Percentiles rank a stretch among this genome's conserved stretches.
Evolutionary conservation across 2,797 vertebrate species (phyloP).

Genomic region (Acanthiza pusilla): DNA sequence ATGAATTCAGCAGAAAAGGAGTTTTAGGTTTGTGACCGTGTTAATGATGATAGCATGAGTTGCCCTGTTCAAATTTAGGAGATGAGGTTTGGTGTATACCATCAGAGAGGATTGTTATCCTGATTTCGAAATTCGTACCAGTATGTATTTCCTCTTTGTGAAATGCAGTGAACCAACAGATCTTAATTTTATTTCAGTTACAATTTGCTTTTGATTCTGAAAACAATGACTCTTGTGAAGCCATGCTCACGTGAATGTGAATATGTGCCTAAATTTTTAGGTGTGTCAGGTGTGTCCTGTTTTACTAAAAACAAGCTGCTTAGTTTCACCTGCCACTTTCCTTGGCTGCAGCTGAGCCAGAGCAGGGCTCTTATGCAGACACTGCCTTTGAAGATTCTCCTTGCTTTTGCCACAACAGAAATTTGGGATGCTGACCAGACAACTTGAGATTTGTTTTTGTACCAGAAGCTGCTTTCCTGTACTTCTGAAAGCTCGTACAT

Average conservation of each 20-base stretch:
- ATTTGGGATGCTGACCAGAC: neutral
- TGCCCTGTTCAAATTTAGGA: neutral
- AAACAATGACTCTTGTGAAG: neutral
- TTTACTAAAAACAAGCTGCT: neutral
- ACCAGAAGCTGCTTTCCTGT: neutral
- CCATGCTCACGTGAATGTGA: neutral
- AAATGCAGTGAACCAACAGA: slow-evolving; percentile 41
- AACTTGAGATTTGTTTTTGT: neutral
- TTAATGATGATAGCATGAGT: neutral
- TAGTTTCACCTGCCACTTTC: neutral
- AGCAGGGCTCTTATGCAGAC: neutral
- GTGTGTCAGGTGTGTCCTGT: neutral
- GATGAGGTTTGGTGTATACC: neutral
- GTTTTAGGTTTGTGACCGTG: neutral
- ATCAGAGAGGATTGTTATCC: neutral
- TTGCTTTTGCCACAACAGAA: neutral
- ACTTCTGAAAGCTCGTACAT: neutral
- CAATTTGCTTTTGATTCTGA: slow-evolving; percentile 31
- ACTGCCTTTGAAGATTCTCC: neutral
- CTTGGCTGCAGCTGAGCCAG: neutral
- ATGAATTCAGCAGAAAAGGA: neutral
- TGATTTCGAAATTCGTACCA: neutral
- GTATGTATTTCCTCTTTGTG: slow-evolving; percentile 25
- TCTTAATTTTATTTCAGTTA: slow-evolving; percentile 43
- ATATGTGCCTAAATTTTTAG: neutral